Conservation (phyloP, 2,797 vertebrate species). For the Pachyuromys duprasi region DNA sequence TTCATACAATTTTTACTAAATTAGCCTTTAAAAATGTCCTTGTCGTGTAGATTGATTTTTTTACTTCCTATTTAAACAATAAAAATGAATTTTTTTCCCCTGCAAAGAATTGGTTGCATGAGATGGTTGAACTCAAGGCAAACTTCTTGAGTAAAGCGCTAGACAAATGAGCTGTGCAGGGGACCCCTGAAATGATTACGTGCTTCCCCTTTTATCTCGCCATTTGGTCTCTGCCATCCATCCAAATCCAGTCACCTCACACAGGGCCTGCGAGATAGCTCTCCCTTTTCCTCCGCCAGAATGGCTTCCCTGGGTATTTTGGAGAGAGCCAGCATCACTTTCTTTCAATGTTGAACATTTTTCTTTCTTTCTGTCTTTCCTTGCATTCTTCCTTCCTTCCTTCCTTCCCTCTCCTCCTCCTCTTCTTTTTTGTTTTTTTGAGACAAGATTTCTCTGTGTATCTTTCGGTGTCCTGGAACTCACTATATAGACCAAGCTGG, state of each 20-base stretch:
- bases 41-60: slow-evolving; percentile 76
- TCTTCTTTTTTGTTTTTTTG: neutral
- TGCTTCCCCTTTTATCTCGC: no score
- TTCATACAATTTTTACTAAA: slow-evolving; percentile 79
- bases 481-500: neutral
- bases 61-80: slow-evolving; percentile 75
- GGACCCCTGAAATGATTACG: rapidly evolving
- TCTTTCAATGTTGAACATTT: no score
- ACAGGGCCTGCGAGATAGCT: rapidly evolving
- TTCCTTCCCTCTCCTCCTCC: neutral
- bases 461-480: neutral
- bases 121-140: neutral
- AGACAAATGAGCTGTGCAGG: neutral
- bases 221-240: rapidly evolving
- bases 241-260: neutral
- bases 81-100: slow-evolving; percentile 49
- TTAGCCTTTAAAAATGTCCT: slow-evolving; percentile 79
- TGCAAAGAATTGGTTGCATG: neutral
- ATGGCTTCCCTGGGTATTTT: neutral
- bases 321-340: neutral
- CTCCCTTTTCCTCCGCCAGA: neutral
- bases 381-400: neutral
- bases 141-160: neutral
- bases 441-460: neutral
- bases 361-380: neutral